A percentile compares a stretch with the other conserved stretches of the same genome.
Evolutionary conservation across 2,888 invertebrate genomes (phyloP).

Genomic region (Oscheius sp.): DNA sequence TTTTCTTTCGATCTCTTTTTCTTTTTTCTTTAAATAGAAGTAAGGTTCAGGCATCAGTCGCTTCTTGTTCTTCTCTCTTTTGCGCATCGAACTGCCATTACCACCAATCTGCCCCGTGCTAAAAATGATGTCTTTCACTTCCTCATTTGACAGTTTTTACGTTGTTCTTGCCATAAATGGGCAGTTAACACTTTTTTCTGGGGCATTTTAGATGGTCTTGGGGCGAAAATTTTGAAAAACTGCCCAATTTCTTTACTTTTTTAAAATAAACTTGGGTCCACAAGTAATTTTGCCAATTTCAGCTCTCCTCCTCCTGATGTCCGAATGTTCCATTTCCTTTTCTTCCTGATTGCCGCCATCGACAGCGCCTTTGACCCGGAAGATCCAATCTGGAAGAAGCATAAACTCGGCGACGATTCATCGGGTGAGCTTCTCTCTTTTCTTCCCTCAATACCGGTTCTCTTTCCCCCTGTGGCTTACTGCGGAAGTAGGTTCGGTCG

Average conservation of each 20-base stretch:
- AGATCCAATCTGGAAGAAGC: slow-evolving; percentile 29
- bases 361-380: slow-evolving; percentile 11
- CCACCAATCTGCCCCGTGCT: too few species aligned
- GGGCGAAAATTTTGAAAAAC: too few species aligned
- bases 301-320: not conserved
- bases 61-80: not conserved
- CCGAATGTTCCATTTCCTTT: slow-evolving; percentile 13
- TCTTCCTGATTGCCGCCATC: not conserved
- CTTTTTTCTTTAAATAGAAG: not conserved
- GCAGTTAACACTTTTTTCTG: too few species aligned
- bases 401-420: slow-evolving; percentile 25
- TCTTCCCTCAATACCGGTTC: too few species aligned
- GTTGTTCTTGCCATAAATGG: too few species aligned
- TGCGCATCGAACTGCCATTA: too few species aligned
- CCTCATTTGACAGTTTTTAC: not conserved
- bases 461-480: not conserved
- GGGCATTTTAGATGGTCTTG: too few species aligned
- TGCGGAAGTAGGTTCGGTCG: slow-evolving; percentile 16
- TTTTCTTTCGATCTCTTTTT: too few species aligned
- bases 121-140: not conserved
- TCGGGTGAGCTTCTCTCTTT: slow-evolving; percentile 13
- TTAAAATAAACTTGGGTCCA: too few species aligned
- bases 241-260: too few species aligned
- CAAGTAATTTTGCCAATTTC: not conserved
- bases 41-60: not conserved